These are phyloP conservation scores for Lithobates pipiens DNA, from an alignment of 2,797 vertebrate genomes.

Conservation along the genomic window DNA sequence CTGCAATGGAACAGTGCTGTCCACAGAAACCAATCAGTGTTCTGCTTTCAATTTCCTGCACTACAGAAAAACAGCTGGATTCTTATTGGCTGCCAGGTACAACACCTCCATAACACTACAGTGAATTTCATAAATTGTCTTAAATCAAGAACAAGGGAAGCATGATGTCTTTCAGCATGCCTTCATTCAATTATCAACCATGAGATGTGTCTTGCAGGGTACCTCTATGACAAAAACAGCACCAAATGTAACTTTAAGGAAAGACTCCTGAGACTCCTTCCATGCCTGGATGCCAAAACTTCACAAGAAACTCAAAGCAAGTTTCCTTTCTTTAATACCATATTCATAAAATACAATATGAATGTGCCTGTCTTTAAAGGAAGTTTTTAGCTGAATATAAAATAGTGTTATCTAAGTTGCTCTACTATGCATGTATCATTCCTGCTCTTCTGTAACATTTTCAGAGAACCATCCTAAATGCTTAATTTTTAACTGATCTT, in stretches of 20 bases:
- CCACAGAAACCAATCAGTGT: too few relatives aligned
- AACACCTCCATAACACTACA: neutral
- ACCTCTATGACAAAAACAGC: slow-evolving; percentile 85
- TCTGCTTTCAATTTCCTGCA: too few relatives aligned
- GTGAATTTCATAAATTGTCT: neutral
- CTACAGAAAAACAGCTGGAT: too few relatives aligned
- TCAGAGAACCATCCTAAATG: neutral
- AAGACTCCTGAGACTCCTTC: slow-evolving; percentile 92
- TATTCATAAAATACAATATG: slow-evolving; percentile 61
- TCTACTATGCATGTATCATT: neutral
- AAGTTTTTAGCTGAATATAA: neutral
- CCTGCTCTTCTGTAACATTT: neutral
- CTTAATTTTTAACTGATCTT: slow-evolving; percentile 13
- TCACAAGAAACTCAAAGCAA: slow-evolving; percentile 93
- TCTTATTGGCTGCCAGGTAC: neutral
- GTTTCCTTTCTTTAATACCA: slow-evolving; percentile 73
- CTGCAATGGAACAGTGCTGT: too few relatives aligned
- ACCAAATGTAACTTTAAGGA: slow-evolving; percentile 89
- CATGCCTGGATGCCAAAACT: slow-evolving; percentile 87
- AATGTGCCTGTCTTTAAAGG: slow-evolving; percentile 21
- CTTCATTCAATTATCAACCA: neutral
- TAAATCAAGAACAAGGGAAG: too few relatives aligned
- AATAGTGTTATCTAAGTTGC: neutral
- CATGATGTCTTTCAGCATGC: neutral
- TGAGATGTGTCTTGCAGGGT: slow-evolving; percentile 90